phyloP scores from a whole-genome alignment of 2,797 vertebrate genomes.

The Falco naumanni region DNA sequence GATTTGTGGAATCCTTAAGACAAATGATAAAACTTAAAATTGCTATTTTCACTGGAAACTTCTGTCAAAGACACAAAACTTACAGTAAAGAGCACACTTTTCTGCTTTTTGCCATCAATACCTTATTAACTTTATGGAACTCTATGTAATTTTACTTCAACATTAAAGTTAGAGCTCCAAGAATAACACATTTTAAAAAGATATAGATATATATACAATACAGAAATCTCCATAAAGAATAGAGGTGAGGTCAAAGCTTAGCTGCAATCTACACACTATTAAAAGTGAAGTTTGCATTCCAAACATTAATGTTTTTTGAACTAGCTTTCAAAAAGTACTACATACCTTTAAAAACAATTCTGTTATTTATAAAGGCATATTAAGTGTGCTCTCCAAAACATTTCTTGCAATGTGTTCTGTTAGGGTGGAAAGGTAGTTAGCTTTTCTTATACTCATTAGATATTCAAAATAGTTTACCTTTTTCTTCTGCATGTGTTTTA shows the following conservation, averaged over 20 bases:
- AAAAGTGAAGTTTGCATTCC: neutral
- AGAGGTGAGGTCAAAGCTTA: slow-evolving; percentile 24
- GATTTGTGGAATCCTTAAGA: slow-evolving; percentile 88
- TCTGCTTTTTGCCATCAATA: neutral
- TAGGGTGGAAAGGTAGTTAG: slow-evolving; percentile 61
- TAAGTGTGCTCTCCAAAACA: slow-evolving; percentile 63
- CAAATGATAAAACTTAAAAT: slow-evolving; percentile 56
- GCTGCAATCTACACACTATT: neutral
- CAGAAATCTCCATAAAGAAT: neutral
- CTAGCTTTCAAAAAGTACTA: slow-evolving; percentile 51
- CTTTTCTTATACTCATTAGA: slow-evolving; percentile 56
- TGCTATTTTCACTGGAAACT: slow-evolving; percentile 11
- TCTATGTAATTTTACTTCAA: neutral
- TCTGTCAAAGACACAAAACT: neutral
- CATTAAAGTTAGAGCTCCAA: neutral
- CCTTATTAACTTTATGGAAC: neutral
- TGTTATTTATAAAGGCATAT: slow-evolving; percentile 66
- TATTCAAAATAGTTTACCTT: slow-evolving; percentile 84
- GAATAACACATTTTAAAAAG: neutral
- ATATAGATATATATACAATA: neutral
- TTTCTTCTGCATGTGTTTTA: slow-evolving; percentile 99
- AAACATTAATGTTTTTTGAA: slow-evolving; percentile 12
- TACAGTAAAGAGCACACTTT: slow-evolving; percentile 48
- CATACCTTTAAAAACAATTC: slow-evolving; percentile 66
- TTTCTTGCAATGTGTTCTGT: slow-evolving; percentile 63